Conservation (phyloP, 2,797 vertebrate genomes). For the Heteromormyrus szaboi region DNA sequence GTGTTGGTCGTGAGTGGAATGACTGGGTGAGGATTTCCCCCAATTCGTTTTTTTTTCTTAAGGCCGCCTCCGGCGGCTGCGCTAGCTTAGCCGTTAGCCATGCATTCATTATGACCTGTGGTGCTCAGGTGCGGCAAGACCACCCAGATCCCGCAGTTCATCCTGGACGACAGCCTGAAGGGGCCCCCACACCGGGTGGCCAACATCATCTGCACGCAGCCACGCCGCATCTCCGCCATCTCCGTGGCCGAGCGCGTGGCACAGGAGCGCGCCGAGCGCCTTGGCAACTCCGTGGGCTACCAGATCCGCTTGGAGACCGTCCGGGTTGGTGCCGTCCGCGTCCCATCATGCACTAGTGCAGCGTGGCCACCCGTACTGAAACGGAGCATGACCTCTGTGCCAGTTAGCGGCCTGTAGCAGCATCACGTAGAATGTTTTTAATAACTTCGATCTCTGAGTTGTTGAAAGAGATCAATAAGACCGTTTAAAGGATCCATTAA, state of each 20-base stretch:
- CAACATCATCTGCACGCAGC: constrained; percentile 94
- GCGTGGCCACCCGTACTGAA: not conserved
- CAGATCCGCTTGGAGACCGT: constrained; percentile 96
- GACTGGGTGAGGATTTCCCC: constrained; percentile 77
- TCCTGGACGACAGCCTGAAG: constrained; percentile 77
- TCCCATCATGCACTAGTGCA: not conserved
- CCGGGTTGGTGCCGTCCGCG: constrained; percentile 57
- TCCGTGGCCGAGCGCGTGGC: constrained; percentile 89
- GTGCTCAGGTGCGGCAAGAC: constrained; percentile 86
- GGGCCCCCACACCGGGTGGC: constrained; percentile 67
- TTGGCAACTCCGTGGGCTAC: constrained; percentile 88
- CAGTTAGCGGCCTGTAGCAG: not conserved
- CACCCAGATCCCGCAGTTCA: constrained; percentile 96
- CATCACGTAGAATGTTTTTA: not conserved
- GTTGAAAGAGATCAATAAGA: not conserved
- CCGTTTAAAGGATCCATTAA: not conserved
- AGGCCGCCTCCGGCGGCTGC: not conserved
- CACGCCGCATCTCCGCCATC: constrained; percentile 92
- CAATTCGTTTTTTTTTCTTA: not conserved
- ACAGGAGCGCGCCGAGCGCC: constrained; percentile 79
- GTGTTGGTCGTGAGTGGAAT: constrained; percentile 94
- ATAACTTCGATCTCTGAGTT: not conserved
- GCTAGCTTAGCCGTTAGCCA: not conserved
- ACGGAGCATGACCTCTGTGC: not conserved
- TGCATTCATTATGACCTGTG: constrained; percentile 25